Percentiles rank a stretch among this genome's conserved stretches.
phyloP scores from a whole-genome alignment of 2,797 vertebrate species.

The Eleutherodactylus coqui region DNA sequence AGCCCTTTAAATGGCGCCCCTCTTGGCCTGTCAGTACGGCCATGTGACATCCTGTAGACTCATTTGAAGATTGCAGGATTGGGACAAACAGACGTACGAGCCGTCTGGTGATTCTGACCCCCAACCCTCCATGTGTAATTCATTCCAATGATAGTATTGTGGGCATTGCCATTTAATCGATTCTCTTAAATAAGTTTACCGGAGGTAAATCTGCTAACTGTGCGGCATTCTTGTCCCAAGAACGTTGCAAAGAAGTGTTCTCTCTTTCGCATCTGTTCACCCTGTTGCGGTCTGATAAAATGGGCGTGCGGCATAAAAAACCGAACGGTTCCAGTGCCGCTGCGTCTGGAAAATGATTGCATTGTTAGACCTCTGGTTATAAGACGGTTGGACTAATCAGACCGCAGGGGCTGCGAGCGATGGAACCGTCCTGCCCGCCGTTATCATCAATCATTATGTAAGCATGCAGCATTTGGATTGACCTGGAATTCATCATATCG shows the following conservation, averaged over 20 bases:
- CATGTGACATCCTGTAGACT: too few relatives aligned
- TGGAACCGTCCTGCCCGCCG: neutral
- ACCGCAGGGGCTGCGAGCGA: neutral
- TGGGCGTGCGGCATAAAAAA: neutral
- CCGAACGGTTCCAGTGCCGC: neutral
- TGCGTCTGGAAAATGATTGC: neutral
- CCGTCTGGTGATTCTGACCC: too few relatives aligned
- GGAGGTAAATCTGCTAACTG: neutral
- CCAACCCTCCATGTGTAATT: too few relatives aligned
- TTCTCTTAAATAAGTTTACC: neutral
- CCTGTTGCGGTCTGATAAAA: neutral
- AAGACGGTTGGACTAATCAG: slow-evolving; percentile 2
- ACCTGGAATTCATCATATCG: neutral
- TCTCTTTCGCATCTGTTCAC: neutral
- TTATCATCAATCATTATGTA: neutral
- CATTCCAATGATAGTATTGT: neutral
- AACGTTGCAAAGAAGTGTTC: neutral
- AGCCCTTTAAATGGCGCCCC: too few relatives aligned
- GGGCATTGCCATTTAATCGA: neutral
- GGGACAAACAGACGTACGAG: too few relatives aligned
- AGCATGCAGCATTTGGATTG: neutral
- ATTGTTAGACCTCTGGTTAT: neutral
- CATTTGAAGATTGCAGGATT: too few relatives aligned
- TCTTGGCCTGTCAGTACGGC: too few relatives aligned
- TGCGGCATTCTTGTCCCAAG: neutral